phyloP scores from a whole-genome alignment of 2,797 vertebrate genomes.

The Anniella stebbinsi region DNA sequence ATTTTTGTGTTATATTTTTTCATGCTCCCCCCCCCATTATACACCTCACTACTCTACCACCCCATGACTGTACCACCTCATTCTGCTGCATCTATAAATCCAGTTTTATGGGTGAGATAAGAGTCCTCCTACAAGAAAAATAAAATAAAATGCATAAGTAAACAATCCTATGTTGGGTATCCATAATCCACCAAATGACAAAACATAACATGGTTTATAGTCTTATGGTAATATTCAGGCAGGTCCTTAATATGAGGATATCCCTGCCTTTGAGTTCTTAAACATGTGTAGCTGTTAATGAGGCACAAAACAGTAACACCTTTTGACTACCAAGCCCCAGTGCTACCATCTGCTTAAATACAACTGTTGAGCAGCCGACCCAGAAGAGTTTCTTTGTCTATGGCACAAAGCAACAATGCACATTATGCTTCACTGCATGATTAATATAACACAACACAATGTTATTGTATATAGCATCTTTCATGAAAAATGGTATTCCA shows the following conservation, averaged over 20 bases:
- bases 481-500: conserved; percentile 31
- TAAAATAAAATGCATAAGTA: neutral
- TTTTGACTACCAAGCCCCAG: neutral
- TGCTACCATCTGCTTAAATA: neutral
- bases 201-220: neutral
- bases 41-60: too few relatives aligned
- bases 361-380: neutral
- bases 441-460: fast-evolving
- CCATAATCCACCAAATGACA: neutral
- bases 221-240: neutral
- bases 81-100: neutral
- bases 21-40: neutral
- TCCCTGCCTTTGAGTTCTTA: fast-evolving
- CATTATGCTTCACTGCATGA: conserved; percentile 17
- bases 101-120: neutral
- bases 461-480: conserved; percentile 29
- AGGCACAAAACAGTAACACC: neutral
- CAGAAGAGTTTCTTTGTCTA: neutral
- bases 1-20: neutral
- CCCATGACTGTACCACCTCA: neutral
- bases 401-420: neutral
- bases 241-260: neutral
- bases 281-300: neutral
- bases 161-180: neutral
- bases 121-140: neutral